Percentiles rank a stretch among this genome's conserved stretches.
Evolutionary conservation across 2,797 vertebrate species (phyloP).

Genomic region (Fringilla coelebs): DNA sequence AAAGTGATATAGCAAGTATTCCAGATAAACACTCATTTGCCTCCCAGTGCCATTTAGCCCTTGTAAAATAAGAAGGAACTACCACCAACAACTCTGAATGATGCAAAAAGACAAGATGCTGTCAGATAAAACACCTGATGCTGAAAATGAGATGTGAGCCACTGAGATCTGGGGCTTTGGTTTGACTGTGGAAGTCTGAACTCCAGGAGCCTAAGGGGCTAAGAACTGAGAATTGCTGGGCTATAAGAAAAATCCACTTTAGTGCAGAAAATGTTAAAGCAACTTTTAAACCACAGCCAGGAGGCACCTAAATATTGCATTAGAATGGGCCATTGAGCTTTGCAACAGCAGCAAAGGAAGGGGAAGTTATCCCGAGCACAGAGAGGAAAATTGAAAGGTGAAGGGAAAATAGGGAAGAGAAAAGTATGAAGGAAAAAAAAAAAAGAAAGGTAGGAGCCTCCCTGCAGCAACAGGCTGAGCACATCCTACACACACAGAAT

Average conservation of each 20-base stretch:
- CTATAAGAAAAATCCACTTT: neutral
- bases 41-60: neutral
- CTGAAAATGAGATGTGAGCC: neutral
- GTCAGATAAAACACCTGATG: neutral
- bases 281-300: constrained; percentile 9
- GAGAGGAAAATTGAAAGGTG: neutral
- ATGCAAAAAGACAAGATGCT: neutral
- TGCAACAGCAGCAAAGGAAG: neutral
- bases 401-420: neutral
- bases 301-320: constrained; percentile 16
- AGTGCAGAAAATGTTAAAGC: neutral
- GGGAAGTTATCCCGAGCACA: neutral
- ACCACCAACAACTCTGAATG: neutral
- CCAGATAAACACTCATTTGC: neutral
- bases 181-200: neutral
- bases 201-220: neutral
- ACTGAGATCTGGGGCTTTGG: neutral
- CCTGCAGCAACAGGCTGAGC: neutral
- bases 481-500: neutral
- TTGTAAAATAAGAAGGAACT: neutral
- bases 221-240: neutral
- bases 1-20: neutral
- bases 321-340: neutral
- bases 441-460: neutral
- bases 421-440: neutral